Base-by-base conservation (phyloP, 2,888 invertebrate genomes). In the Mellilla xanthometata region DNA sequence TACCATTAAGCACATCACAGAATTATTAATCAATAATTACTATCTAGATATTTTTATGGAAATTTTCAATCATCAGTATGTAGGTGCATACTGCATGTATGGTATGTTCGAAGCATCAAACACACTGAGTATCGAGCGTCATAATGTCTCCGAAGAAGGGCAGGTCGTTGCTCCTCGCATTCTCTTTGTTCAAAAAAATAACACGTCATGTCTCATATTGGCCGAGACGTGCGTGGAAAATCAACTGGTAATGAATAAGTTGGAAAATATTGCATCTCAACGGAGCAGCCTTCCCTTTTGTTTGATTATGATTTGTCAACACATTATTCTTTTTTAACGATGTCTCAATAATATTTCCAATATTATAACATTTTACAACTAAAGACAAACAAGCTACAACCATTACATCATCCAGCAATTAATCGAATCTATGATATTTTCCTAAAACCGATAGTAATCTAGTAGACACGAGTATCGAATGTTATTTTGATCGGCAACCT, bases 131-230 rank as follows among this genome's bases (percentile, higher is more conserved):
- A 52, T 43, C 45, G 56, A 56, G 54, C 57, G 52, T 55, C 58
- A 56, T 58, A 52, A 61, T 59, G 63, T 67, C 69, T 67, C 83
- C 84, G 77, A 83, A 84, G 83, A 85, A 78, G 85, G 86, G 65
- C 65, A 71, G 86, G 85, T 83, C 85, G 68, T 74, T 81, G 84
- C 74, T 61, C 85, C 71, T 67, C 67, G 54, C 60, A 61, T 64
- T 53, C 66, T 73, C 81, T 84, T 84, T 86, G 85, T 85, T 86
- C 70, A 74, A 81, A 83, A 79, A 78, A 75, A 72, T 66, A 78
- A 77, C 75, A 76, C 76, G 74, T 73, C 76, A 75, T 73, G 73
- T 75, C 74, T 76, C 54, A 59, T 52, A 58, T 60, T 61, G 58
- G 56, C 67, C 68, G 65, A 68, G 68, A 76, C 82, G 78, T 81